These are phyloP conservation scores for Schlechtendalia chinensis DNA, from an alignment of 1,140 invertebrate genomes.

Conservation along the genomic window DNA sequence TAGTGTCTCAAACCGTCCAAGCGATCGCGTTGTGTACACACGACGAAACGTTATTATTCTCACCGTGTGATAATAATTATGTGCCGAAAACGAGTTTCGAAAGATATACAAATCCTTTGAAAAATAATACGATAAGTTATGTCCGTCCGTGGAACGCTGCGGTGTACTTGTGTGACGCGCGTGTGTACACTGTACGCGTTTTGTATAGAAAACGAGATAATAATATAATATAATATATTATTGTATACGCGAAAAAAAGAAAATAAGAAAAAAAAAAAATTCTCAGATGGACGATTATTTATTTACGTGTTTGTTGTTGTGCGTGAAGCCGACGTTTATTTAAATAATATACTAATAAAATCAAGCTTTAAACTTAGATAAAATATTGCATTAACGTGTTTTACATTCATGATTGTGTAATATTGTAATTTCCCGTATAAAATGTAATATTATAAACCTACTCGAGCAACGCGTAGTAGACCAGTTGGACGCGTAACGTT, in stretches of 20 bases:
- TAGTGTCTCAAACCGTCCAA: too few relatives aligned
- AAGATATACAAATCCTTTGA: background rate
- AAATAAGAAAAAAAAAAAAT: background rate
- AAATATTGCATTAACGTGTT: slow-evolving; percentile 21
- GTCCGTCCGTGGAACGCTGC: background rate
- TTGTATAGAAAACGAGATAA: slow-evolving; percentile 9
- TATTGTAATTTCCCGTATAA: slow-evolving; percentile 11
- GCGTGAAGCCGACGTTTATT: background rate
- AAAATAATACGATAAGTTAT: background rate
- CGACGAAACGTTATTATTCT: background rate
- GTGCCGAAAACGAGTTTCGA: slow-evolving; percentile 17
- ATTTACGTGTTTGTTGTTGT: slow-evolving; percentile 7
- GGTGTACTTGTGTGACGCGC: background rate
- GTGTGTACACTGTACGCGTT: background rate
- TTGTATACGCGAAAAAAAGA: background rate
- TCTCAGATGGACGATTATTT: background rate
- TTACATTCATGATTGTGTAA: slow-evolving; percentile 2
- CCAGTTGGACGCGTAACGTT: background rate
- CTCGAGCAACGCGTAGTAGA: background rate
- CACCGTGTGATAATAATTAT: background rate
- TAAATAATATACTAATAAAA: slow-evolving; percentile 20
- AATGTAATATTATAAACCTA: background rate
- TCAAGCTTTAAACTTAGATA: slow-evolving; percentile 24
- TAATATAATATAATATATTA: slow-evolving; percentile 16
- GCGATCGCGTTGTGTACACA: too few relatives aligned